phyloP scores from a whole-genome alignment of 2,797 vertebrate species.

The Menidia menidia region DNA sequence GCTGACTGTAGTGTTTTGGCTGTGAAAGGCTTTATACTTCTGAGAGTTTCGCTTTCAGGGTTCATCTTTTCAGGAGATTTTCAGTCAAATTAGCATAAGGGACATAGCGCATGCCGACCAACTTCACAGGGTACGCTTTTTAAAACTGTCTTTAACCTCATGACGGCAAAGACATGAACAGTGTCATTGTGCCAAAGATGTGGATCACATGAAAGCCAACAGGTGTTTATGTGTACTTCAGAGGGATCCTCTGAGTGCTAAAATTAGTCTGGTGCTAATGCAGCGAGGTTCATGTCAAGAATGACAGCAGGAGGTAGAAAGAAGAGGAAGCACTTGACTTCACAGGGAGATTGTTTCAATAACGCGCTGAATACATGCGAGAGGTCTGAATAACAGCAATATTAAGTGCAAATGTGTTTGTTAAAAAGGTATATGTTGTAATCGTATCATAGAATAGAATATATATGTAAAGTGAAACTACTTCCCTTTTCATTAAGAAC shows the following conservation, averaged over 20 bases:
- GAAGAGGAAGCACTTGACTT: neutral
- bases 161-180: constrained; percentile 27
- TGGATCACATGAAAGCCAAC: constrained; percentile 48
- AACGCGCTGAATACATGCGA: too few species aligned
- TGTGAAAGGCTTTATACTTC: neutral
- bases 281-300: constrained; percentile 46
- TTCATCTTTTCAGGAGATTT: neutral
- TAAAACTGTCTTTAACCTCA: constrained; percentile 13
- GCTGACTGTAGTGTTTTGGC: neutral
- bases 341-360: neutral
- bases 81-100: neutral
- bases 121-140: neutral
- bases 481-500: too few species aligned
- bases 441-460: too few species aligned
- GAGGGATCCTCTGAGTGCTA: constrained; percentile 56
- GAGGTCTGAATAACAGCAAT: too few species aligned
- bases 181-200: constrained; percentile 67
- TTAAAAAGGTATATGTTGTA: too few species aligned
- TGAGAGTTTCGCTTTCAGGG: neutral
- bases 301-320: constrained; percentile 16
- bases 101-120: neutral
- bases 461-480: too few species aligned
- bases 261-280: constrained; percentile 74
- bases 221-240: constrained; percentile 58
- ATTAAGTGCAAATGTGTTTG: too few species aligned